These are phyloP conservation scores for Antitype chi DNA, from an alignment of 2,888 invertebrate genomes.

Conservation along the genomic window DNA sequence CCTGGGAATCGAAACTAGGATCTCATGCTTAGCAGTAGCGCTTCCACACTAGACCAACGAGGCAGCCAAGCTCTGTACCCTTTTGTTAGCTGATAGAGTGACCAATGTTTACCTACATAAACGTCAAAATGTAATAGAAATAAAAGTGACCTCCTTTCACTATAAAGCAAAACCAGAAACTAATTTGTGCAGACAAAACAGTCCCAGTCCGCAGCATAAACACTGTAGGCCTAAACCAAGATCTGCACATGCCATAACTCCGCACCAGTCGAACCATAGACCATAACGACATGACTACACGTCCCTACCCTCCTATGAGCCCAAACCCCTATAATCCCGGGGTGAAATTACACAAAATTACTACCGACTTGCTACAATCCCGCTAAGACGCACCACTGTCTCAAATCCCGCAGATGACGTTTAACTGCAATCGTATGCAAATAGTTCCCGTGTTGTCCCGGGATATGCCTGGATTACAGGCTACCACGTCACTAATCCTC, in stretches of 20 bases:
- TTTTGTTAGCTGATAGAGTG: neutral
- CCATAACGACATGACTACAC: slow-evolving; percentile 44
- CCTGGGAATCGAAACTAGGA: no score
- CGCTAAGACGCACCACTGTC: slow-evolving; percentile 74
- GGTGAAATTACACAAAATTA: slow-evolving; percentile 76
- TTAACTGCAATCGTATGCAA: slow-evolving; percentile 88
- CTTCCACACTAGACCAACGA: no score
- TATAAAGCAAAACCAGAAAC: neutral
- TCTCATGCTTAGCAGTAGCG: no score
- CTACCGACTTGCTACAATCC: slow-evolving; percentile 72
- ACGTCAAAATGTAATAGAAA: neutral
- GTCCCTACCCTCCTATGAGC: slow-evolving; percentile 29
- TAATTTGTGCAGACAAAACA: neutral
- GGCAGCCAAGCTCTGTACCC: no score
- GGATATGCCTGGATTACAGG: slow-evolving; percentile 79
- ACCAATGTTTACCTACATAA: neutral
- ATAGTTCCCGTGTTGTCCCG: slow-evolving; percentile 77
- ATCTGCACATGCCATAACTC: slow-evolving; percentile 43
- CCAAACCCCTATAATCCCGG: slow-evolving; percentile 68
- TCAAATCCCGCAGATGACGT: slow-evolving; percentile 86
- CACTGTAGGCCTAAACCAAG: slow-evolving; percentile 22
- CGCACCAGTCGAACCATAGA: slow-evolving; percentile 37
- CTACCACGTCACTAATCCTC: slow-evolving; percentile 82
- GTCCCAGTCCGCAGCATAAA: neutral
- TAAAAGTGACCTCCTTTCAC: neutral